Percentiles rank a stretch among this genome's conserved stretches.
Conservation (phyloP, 2,888 invertebrate genomes). For the Imbricaverruca yamaguchii region DNA sequence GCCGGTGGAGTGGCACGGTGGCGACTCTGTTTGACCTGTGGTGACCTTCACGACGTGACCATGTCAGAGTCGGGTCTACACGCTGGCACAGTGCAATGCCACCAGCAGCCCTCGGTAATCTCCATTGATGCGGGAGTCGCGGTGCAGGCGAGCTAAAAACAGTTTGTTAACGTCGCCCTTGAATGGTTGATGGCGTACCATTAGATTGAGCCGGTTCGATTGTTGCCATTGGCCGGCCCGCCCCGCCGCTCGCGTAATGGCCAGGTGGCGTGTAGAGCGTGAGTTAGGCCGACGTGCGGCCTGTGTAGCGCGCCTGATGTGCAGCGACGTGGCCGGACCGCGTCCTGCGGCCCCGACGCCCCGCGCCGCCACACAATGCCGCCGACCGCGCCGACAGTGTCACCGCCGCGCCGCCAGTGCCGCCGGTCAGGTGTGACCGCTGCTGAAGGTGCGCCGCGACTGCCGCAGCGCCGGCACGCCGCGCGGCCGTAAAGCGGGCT, state of each 20-base stretch:
- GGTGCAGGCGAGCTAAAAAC: neutral
- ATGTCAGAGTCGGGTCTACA: no score
- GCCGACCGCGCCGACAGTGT: neutral
- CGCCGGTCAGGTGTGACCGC: neutral
- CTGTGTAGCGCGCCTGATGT: neutral
- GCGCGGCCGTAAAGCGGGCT: neutral
- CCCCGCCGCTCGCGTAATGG: neutral
- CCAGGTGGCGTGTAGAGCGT: neutral
- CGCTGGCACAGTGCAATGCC: neutral
- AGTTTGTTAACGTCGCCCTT: slow-evolving; percentile 9
- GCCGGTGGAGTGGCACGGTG: no score
- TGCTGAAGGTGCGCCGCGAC: neutral
- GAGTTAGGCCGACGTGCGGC: neutral
- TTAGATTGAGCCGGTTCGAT: slow-evolving; percentile 10
- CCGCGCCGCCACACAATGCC: neutral
- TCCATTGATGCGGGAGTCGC: neutral
- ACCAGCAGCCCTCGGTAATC: neutral
- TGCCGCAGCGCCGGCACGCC: neutral
- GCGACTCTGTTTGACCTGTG: no score
- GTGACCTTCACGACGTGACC: no score
- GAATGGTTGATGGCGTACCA: neutral
- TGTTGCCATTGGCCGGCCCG: neutral
- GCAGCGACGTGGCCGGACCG: neutral
- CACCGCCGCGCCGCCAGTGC: neutral
- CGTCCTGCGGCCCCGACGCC: no score